Evolutionary conservation across 2,113 vertebrate genomes (phyloP), one percentile per base, ranked within the genome.

Genomic region (Himantopus leucocephalus): DNA sequence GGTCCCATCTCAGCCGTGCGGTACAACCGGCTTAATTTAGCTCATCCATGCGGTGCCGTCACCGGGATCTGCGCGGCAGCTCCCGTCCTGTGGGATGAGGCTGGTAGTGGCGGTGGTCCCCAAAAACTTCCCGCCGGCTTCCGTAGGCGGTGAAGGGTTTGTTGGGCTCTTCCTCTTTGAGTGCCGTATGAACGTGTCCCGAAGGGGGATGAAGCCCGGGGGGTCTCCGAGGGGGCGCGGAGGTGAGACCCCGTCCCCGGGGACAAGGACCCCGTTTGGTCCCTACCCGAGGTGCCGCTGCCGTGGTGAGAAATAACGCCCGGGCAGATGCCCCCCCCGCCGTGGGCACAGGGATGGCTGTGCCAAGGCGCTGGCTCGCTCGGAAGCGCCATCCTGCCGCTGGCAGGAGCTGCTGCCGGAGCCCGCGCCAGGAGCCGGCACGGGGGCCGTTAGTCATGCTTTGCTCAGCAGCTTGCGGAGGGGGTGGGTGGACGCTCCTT

Each of bases 391-490:
- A 13, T 29, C 62, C 53, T 29, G 47, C 37, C 13, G 21, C 80
- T 82, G 92, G 88, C 84, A 68, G 80, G 9, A 20, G 68, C 83
- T 45, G 88, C n/a, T 8, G 4, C 50, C 32, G 8, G 71, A 29
- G 80, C 68, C 29, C 0, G 52, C 6, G 75, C 76, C 91, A 73
- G 90, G 93, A 76, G 58, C 90, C 13, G 58, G 72, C 91, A 64
- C 77, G 59, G 91, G 76, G 85, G 43, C 64, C 20, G 55, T 91
- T 74, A 94, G 90, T 96, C 87, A 91, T 52, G 90, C 87, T 55
- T 34, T 1, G 83, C 95, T 96, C 95, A 85, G 74, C 89, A 79
- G 93, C 95, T 81, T 82, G 41, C 22, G 67, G 67, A 83, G 92
- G 85, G 86, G 90, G 93, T 15, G 73, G 85, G 8, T n/a, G 90